Evolutionary conservation across 2,113 vertebrate genomes (phyloP).

Genomic region (Limnothrissa miodon): DNA sequence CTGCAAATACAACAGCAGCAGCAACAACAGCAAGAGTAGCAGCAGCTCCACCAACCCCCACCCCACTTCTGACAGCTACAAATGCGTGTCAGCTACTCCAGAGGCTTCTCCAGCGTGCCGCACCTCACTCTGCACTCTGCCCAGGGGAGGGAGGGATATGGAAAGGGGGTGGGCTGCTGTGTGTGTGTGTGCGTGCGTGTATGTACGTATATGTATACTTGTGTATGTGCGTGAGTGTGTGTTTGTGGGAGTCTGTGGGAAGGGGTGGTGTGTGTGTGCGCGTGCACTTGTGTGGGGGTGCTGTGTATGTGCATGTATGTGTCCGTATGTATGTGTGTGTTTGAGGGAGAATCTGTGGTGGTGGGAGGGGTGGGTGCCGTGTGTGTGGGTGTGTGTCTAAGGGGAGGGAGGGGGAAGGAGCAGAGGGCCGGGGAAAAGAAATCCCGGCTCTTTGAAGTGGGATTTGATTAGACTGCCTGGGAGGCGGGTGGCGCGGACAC

Average conservation of each 20-base stretch:
- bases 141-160: neutral
- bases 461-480: conserved; percentile 64
- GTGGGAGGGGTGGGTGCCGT: neutral
- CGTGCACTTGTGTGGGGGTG: neutral
- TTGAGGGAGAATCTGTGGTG: neutral
- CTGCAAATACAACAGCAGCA: neutral
- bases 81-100: conserved; percentile 33
- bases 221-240: neutral
- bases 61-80: conserved; percentile 23
- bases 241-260: neutral
- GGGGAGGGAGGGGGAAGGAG: conserved; percentile 45
- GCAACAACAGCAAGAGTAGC: neutral
- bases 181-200: neutral
- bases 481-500: conserved; percentile 53
- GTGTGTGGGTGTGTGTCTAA: conserved; percentile 44
- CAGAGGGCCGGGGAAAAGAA: conserved; percentile 27
- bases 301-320: too few species aligned
- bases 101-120: neutral
- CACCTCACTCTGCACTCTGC: neutral
- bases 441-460: conserved; percentile 70
- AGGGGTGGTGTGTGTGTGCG: neutral
- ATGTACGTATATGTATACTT: too few species aligned
- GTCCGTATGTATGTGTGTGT: too few species aligned
- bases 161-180: neutral
- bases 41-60: neutral